Conservation (phyloP, 2,797 vertebrate species). For the Urosaurus nigricauda region DNA sequence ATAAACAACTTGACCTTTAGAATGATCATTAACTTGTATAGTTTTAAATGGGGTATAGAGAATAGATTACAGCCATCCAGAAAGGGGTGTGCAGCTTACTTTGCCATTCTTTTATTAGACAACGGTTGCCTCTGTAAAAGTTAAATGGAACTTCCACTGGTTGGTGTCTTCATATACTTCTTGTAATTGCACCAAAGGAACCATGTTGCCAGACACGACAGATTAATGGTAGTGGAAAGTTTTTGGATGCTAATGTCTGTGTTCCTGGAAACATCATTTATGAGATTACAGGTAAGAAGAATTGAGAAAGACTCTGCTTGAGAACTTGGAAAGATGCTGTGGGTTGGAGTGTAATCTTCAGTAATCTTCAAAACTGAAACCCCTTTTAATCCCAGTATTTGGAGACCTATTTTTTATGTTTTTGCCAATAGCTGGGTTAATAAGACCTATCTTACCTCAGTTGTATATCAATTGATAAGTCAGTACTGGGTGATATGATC, state of each 20-base stretch:
- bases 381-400: not conserved
- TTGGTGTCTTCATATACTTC: not conserved
- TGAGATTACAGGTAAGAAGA: not conserved
- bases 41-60: not conserved
- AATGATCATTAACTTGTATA: not conserved
- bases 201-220: not conserved
- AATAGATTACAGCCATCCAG: not conserved
- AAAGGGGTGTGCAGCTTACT: not conserved
- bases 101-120: too few species aligned
- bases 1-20: too few species aligned
- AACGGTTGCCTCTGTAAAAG: not conserved
- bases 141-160: not conserved
- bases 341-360: not conserved
- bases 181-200: not conserved
- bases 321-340: not conserved
- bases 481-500: not conserved
- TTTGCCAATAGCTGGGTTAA: not conserved
- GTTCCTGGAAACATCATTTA: not conserved
- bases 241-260: not conserved
- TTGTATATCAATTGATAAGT: not conserved
- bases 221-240: too few species aligned
- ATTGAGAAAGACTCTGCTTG: not conserved
- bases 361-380: not conserved
- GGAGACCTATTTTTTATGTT: not conserved
- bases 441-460: not conserved